phyloP scores from a whole-genome alignment of 2,797 vertebrate species.

The Microcaecilia unicolor region DNA sequence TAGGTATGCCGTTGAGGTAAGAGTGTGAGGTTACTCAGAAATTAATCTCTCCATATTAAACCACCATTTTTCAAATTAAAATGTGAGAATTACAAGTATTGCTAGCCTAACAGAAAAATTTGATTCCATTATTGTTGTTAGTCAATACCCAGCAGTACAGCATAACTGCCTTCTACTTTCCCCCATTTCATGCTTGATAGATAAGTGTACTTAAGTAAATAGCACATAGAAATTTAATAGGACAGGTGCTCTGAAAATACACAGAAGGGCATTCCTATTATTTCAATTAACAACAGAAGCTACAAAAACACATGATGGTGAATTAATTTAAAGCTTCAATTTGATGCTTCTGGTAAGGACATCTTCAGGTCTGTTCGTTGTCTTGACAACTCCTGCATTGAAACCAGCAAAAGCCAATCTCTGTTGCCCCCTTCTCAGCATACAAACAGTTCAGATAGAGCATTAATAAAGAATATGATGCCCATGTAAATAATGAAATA shows the following conservation, averaged over 20 bases:
- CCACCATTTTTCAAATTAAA: conserved; percentile 32
- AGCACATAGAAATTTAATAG: conserved; percentile 51
- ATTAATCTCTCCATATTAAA: conserved; percentile 11
- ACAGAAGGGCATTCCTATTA: conserved; percentile 59
- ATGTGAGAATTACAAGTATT: conserved; percentile 25
- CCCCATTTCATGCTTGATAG: conserved; percentile 51
- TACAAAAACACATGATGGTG: conserved; percentile 54
- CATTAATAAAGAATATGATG: conserved; percentile 59
- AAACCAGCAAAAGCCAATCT: conserved; percentile 46
- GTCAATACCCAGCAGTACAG: conserved; percentile 32
- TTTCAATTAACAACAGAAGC: conserved; percentile 63
- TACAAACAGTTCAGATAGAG: conserved; percentile 48
- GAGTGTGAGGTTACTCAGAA: conserved; percentile 11
- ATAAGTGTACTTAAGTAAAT: conserved; percentile 56
- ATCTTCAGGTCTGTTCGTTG: conserved; percentile 60
- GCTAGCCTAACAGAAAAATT: conserved; percentile 25
- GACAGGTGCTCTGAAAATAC: conserved; percentile 53
- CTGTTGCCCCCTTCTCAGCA: conserved; percentile 44
- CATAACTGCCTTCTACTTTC: conserved; percentile 46
- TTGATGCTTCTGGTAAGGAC: conserved; percentile 52
- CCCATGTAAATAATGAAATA: conserved; percentile 66
- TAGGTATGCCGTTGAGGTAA: no score
- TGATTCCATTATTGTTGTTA: conserved; percentile 25
- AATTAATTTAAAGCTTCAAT: conserved; percentile 65
- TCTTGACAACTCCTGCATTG: conserved; percentile 64